Conservation (phyloP, 2,797 vertebrate species). For the Miichthys miiuy region DNA sequence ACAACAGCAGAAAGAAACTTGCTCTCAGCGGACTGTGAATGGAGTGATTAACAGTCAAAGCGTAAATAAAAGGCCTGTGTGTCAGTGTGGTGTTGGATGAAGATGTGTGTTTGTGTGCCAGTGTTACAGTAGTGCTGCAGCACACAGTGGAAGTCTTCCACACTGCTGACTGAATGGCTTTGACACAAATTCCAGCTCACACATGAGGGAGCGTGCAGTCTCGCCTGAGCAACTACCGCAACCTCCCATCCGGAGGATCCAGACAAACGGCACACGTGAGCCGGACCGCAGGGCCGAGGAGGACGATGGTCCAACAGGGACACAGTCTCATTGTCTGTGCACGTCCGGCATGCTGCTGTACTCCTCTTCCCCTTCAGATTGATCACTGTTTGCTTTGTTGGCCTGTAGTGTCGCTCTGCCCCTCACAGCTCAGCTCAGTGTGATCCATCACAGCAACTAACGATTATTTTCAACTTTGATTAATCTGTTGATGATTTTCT, state of each 20-base stretch:
- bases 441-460: neutral
- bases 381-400: constrained; percentile 22
- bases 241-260: constrained; percentile 36
- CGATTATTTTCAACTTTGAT: neutral
- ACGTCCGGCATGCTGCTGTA: neutral
- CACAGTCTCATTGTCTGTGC: constrained; percentile 13
- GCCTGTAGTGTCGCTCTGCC: neutral
- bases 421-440: constrained; percentile 2
- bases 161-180: constrained; percentile 66
- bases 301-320: constrained; percentile 21
- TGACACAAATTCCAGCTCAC: constrained; percentile 75
- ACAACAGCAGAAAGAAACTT: constrained; percentile 35
- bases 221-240: constrained; percentile 65
- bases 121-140: constrained; percentile 56
- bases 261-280: constrained; percentile 60
- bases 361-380: constrained; percentile 12
- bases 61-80: constrained; percentile 63
- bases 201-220: constrained; percentile 55
- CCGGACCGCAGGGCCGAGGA: constrained; percentile 1
- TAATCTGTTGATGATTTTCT: neutral
- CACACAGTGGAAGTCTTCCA: constrained; percentile 55
- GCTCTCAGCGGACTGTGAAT: constrained; percentile 42
- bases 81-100: constrained; percentile 33
- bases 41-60: constrained; percentile 62
- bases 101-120: constrained; percentile 36